Evolutionary conservation across 2,888 invertebrate species (phyloP), one percentile per base, ranked within the genome.

Genomic region (Napeogenes inachia): DNA sequence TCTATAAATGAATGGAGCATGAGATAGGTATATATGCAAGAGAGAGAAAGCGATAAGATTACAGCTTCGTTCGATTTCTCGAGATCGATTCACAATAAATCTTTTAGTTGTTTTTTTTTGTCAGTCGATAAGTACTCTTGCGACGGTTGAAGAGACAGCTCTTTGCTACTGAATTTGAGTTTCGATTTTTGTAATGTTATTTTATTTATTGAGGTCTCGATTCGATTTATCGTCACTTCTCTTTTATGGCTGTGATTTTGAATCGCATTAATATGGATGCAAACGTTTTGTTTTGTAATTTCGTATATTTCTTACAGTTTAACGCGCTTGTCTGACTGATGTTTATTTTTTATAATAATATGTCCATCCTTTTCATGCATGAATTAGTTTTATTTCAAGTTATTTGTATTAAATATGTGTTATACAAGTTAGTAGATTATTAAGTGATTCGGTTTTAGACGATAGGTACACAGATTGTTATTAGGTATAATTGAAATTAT

Each of bases 31-130:
- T 56, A 13, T 21, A 59, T 12, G 78, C 56, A 66, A 4, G 71
- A 77, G 54, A 57, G 75, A 68, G 76, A 80, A 45, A 66, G 68
- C 6, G 45, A 58, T 58, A 75, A 74, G 73, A 78, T 79, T 78
- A 79, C 75, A 74, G 75, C 70, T 33, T 71, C 76, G 78, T 79
- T 81, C 80, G 82, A 84, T 85, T 81, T 79, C 81, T 77, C 76
- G 73, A 80, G 84, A 85, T 86, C 84, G 84, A 85, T 85, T 82
- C 79, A 80, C 82, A 79, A 85, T 85, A 85, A 84, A 85, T 85
- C 85, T 83, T 77, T 70, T 59, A 69, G 71, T 77, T 71, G 79
- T 79, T 76, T 80, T 78, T 79, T 79, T 80, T 78, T 70, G 70
- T 71, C 71, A 73, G 71, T 72, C 72, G 78, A 77, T 81, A 81